Evolutionary conservation across 2,888 invertebrate species (phyloP).

Genomic region (Tetranychus truncatus): DNA sequence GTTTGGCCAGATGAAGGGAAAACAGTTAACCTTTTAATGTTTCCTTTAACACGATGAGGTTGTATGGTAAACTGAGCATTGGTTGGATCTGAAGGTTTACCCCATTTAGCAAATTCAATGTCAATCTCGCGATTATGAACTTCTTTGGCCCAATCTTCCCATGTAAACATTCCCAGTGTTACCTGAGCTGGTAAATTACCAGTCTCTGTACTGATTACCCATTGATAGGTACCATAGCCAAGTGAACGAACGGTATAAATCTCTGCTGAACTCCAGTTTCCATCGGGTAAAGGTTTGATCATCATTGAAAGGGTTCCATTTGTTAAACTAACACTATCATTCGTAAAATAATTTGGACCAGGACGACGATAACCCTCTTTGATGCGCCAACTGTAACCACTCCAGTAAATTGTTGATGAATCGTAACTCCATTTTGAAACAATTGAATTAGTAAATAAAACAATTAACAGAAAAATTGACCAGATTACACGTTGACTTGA

Average conservation of each 20-base stretch:
- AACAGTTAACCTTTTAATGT: background rate
- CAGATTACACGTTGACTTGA: background rate
- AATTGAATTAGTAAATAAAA: background rate
- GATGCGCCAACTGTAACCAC: background rate
- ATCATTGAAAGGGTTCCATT: background rate
- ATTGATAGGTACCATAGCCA: background rate
- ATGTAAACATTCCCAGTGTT: constrained; percentile 1
- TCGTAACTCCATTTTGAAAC: background rate
- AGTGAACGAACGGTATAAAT: background rate
- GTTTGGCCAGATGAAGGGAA: background rate
- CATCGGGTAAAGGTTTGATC: background rate
- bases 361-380: background rate
- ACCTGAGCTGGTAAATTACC: background rate
- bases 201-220: background rate
- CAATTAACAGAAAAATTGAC: background rate
- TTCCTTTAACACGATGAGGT: constrained; percentile 2
- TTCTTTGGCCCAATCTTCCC: constrained; percentile 4
- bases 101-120: constrained; percentile 11
- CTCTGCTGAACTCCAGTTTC: background rate
- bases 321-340: background rate
- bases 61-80: constrained; percentile 6
- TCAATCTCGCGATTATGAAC: constrained; percentile 4
- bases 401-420: background rate
- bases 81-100: background rate
- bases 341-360: background rate